phyloP scores from a whole-genome alignment of 2,888 invertebrate genomes.

The Hyposoter dolosus region DNA sequence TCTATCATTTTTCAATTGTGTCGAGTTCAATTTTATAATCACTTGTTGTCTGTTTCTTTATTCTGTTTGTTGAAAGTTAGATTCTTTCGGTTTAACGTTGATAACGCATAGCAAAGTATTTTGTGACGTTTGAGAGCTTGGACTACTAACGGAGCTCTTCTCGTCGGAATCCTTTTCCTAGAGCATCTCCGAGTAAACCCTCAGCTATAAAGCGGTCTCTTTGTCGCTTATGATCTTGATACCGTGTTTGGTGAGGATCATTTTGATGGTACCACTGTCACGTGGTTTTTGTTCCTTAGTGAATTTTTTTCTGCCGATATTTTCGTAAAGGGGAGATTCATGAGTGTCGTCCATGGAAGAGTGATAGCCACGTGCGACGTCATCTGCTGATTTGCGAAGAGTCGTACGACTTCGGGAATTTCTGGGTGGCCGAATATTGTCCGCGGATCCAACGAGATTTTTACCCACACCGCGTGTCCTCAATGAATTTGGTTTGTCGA shows the following conservation, averaged over 20 bases:
- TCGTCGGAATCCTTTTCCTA: conserved; percentile 67
- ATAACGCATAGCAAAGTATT: conserved; percentile 62
- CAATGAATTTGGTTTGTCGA: conserved; percentile 74
- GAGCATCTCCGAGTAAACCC: conserved; percentile 73
- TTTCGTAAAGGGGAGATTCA: conserved; percentile 75
- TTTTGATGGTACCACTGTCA: conserved; percentile 87
- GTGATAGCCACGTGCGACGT: conserved; percentile 76
- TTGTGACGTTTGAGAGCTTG: conserved; percentile 50
- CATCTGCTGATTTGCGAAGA: conserved; percentile 80
- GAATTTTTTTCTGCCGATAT: conserved; percentile 64
- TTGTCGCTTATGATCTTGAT: conserved; percentile 92
- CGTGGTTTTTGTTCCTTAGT: conserved; percentile 71
- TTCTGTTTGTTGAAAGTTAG: conserved; percentile 7
- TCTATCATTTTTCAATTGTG: neutral
- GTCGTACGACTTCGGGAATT: conserved; percentile 74
- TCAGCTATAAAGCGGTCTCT: conserved; percentile 87
- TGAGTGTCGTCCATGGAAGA: conserved; percentile 78
- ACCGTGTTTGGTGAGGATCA: conserved; percentile 91
- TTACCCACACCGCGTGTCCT: conserved; percentile 49
- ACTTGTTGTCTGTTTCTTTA: neutral
- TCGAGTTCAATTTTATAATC: neutral
- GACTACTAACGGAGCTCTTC: conserved; percentile 48
- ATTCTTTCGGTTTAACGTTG: conserved; percentile 60
- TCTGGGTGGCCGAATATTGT: conserved; percentile 77
- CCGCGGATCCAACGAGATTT: conserved; percentile 79